These are phyloP conservation scores for Sphenopsis melanotis DNA, from an alignment of 2,797 vertebrate species.

Conservation along the genomic window DNA sequence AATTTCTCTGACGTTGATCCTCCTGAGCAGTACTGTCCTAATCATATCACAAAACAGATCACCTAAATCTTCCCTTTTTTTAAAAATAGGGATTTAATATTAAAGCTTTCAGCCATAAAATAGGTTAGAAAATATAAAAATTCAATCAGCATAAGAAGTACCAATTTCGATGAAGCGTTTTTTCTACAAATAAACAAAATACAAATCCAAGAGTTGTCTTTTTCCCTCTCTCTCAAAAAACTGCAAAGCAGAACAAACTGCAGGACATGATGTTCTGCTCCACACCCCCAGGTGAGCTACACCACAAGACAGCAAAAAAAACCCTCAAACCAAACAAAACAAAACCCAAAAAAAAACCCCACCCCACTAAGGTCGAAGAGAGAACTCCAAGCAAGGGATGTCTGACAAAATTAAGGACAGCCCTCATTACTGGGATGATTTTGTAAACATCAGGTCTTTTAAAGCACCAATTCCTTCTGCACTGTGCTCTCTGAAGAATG, in stretches of 20 bases:
- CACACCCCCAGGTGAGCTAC: neutral
- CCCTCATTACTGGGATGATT: neutral
- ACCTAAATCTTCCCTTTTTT: neutral
- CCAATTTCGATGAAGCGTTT: neutral
- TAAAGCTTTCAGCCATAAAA: neutral
- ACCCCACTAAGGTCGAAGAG: neutral
- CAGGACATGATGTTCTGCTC: neutral
- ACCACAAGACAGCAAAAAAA: neutral
- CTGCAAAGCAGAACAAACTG: too few relatives aligned
- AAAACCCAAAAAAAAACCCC: fast-evolving
- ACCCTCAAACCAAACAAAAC: too few relatives aligned
- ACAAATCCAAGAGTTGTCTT: neutral
- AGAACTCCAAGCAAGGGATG: neutral
- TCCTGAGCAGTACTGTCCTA: neutral
- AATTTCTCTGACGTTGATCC: neutral
- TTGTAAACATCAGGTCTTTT: neutral
- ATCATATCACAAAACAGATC: neutral
- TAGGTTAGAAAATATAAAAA: neutral
- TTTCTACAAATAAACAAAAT: neutral
- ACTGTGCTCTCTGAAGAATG: neutral
- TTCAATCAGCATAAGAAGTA: neutral
- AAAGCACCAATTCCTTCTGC: neutral
- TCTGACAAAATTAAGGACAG: neutral
- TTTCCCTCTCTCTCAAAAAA: too few relatives aligned
- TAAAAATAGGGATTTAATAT: neutral